Conservation (phyloP, 2,113 vertebrate species). For the Oxyruncus cristatus region DNA sequence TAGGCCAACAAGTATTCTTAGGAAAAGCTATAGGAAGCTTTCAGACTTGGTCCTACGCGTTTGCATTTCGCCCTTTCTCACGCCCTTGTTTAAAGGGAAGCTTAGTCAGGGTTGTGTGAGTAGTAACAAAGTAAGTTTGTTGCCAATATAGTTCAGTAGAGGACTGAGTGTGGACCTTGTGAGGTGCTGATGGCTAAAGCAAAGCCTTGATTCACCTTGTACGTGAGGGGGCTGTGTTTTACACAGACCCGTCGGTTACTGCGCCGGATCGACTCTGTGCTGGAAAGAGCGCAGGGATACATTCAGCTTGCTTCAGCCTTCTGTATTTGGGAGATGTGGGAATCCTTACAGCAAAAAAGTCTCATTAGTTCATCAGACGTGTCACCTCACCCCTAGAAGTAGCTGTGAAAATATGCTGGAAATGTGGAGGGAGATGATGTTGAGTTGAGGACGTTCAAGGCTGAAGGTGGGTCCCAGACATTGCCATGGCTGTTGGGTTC, state of each 20-base stretch:
- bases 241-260: neutral
- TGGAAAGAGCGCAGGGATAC: neutral
- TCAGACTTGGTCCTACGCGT: accelerated
- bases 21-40: neutral
- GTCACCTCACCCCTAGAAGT: neutral
- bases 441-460: no score
- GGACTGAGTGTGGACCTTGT: neutral
- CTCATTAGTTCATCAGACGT: neutral
- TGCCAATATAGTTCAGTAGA: neutral
- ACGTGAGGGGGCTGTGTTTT: neutral
- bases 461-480: neutral
- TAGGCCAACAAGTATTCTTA: neutral
- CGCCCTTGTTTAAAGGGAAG: neutral
- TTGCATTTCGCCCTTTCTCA: neutral
- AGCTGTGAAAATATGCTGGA: neutral
- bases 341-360: neutral
- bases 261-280: neutral
- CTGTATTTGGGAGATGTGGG: neutral
- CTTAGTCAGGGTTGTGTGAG: accelerated
- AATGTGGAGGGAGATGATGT: neutral
- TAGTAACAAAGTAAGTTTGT: neutral
- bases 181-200: neutral
- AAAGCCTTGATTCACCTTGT: neutral
- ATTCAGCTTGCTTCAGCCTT: neutral
- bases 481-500: neutral